Percentiles rank a stretch among this genome's conserved stretches.
Conservation (phyloP, 2,113 vertebrate genomes). For the Sebastes schlegelii region DNA sequence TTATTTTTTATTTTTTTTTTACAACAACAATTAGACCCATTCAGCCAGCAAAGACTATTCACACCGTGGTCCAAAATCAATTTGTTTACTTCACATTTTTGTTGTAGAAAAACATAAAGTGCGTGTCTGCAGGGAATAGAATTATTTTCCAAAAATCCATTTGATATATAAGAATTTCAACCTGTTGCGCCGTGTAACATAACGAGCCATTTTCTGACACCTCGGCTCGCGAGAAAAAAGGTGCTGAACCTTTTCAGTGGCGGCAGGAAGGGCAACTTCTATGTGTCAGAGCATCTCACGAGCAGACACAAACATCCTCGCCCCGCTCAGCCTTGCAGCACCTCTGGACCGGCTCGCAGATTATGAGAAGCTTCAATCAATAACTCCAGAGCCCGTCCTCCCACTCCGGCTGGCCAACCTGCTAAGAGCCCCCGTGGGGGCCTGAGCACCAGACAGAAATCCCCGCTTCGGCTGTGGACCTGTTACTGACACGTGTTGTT, state of each 20-base stretch:
- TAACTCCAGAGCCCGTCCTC: slow-evolving; percentile 47
- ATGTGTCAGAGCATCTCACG: slow-evolving; percentile 49
- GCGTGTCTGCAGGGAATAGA: not conserved
- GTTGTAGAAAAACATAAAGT: not conserved
- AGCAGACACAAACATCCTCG: slow-evolving; percentile 27
- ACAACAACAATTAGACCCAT: not conserved
- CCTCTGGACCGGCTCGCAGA: slow-evolving; percentile 60
- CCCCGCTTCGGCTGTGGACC: not conserved
- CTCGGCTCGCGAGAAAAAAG: slow-evolving; percentile 18
- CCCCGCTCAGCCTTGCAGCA: slow-evolving; percentile 46
- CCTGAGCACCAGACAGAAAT: slow-evolving; percentile 14
- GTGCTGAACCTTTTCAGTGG: slow-evolving; percentile 26
- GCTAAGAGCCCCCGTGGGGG: slow-evolving; percentile 40
- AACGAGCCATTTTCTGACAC: not conserved
- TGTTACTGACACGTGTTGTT: slow-evolving; percentile 17
- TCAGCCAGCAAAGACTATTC: not conserved
- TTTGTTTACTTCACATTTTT: not conserved
- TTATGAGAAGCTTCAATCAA: slow-evolving; percentile 77
- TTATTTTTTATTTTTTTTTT: not conserved
- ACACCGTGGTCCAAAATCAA: not conserved
- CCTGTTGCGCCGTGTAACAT: not conserved
- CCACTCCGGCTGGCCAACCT: slow-evolving; percentile 36
- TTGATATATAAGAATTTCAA: not conserved
- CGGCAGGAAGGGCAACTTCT: slow-evolving; percentile 50
- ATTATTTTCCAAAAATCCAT: not conserved